Evolutionary conservation across 1,140 invertebrate species (phyloP).

Genomic region (Latrodectus geometricus): DNA sequence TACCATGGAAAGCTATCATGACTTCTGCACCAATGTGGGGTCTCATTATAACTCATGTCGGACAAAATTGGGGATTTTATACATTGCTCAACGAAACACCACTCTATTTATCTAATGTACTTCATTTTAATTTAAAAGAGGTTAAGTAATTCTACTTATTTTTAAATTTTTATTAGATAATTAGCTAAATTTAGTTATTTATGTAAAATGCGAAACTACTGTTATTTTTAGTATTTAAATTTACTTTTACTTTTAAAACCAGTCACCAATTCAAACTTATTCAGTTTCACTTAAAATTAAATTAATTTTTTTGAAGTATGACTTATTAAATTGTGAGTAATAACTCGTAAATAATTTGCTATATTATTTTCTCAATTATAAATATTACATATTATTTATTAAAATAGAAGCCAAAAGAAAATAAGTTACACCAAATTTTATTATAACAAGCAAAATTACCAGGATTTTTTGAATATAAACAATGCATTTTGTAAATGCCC

Average conservation of each 20-base stretch:
- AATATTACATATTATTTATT: too few relatives aligned
- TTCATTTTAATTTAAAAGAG: constrained; percentile 86
- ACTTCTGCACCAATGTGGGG: constrained; percentile 89
- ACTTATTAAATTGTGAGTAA: too few relatives aligned
- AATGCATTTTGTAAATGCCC: too few relatives aligned
- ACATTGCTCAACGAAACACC: constrained; percentile 90
- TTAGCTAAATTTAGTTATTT: neutral
- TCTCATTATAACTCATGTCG: constrained; percentile 87
- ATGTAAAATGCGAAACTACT: neutral
- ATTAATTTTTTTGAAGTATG: too few relatives aligned
- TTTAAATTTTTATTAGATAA: neutral
- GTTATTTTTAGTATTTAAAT: neutral
- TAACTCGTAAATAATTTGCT: too few relatives aligned
- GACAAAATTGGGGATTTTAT: constrained; percentile 94
- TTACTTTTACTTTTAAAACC: neutral
- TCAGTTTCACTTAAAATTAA: neutral
- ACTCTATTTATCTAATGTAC: constrained; percentile 73
- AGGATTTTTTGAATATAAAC: too few relatives aligned
- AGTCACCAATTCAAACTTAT: neutral
- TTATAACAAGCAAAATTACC: too few relatives aligned
- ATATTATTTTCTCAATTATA: too few relatives aligned
- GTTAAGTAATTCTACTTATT: constrained; percentile 68
- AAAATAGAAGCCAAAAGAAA: too few relatives aligned
- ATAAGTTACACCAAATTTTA: too few relatives aligned
- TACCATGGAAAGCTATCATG: constrained; percentile 84